Evolutionary conservation across 2,113 vertebrate species (phyloP).

Genomic region (Vulpes ferrilata): DNA sequence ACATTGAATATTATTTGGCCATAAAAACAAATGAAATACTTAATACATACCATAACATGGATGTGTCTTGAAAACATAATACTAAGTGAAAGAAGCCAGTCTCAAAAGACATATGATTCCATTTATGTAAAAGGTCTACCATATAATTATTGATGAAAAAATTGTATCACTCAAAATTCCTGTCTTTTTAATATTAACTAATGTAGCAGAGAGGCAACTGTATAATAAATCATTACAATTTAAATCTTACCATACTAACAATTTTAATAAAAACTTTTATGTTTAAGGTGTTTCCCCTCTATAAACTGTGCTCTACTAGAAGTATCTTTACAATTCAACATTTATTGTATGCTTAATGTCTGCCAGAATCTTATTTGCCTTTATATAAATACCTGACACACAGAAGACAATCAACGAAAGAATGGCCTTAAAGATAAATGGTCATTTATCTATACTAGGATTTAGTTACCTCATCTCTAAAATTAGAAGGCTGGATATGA

Average conservation of each 20-base stretch:
- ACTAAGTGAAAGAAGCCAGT: conserved; percentile 40
- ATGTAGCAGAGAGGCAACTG: neutral
- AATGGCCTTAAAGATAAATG: neutral
- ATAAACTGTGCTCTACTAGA: conserved; percentile 15
- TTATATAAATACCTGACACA: conserved; percentile 26
- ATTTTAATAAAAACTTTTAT: conserved; percentile 44
- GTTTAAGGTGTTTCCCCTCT: conserved; percentile 18
- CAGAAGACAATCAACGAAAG: conserved; percentile 41
- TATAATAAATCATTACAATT: conserved; percentile 58
- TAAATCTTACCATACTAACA: conserved; percentile 13
- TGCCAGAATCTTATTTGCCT: conserved; percentile 3
- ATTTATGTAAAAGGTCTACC: neutral
- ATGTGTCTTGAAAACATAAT: conserved; percentile 25
- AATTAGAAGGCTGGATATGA: conserved; percentile 39
- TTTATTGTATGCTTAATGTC: neutral
- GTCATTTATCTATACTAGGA: conserved; percentile 21
- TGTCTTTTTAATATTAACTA: conserved; percentile 52
- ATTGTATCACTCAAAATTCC: conserved; percentile 35
- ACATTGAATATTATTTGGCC: neutral
- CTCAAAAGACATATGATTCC: neutral
- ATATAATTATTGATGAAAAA: conserved; percentile 64
- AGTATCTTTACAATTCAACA: conserved; percentile 51
- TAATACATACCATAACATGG: neutral
- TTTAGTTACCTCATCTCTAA: conserved; percentile 41
- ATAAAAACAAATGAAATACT: neutral